Evolutionary conservation across 64 coral and sea anemone genomes (phyloP), one percentile per base, ranked within the genome.

Genomic region (Platygyra sinensis): DNA sequence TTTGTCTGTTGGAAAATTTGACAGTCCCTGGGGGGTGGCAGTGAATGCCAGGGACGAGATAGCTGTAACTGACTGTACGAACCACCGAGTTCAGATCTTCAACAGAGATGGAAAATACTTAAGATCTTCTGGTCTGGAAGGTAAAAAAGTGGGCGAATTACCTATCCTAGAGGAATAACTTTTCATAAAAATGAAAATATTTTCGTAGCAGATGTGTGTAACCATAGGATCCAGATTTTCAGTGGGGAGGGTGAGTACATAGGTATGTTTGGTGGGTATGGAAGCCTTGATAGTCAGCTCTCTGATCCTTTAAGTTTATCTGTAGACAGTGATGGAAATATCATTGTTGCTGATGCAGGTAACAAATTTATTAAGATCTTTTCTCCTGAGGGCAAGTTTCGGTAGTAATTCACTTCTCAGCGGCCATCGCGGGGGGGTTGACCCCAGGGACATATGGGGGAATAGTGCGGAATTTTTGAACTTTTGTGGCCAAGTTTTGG

Each of bases 21-120:
- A 69, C 1, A 10, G 8, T 69, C 65, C 65, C n/a, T 29, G 65
- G 65, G 65, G 65, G 65, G 22, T 69, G 5, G 65, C 65, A 69
- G 65, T 69, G 10, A 69, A 69, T 51, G 31, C 69, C 11, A 25
- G 5, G 3, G 50, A 72, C 69, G 67, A 87, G 32, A 87, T 87
- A 14, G 69, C 69, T 42, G 69, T 87, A 5, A 22, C 52, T 52
- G 67, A 87, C 50, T 7, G 24, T 60, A 22, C 18, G 17, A 72
- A 87, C 30, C 30, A 74, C n/a, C 27, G 69, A 55, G 67, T 87
- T 25, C 27, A 55, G 54, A 27, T 87, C 39, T 87, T 73, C 20
- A 25, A 60, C 30, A 52, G 11, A 31, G 20, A 87, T 30, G 84
- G 84, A 2, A 30, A 54, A 12, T 73, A 71, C 65, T 11, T 87